Conservation (phyloP, 2,888 invertebrate genomes). For the Litoditis marina region DNA sequence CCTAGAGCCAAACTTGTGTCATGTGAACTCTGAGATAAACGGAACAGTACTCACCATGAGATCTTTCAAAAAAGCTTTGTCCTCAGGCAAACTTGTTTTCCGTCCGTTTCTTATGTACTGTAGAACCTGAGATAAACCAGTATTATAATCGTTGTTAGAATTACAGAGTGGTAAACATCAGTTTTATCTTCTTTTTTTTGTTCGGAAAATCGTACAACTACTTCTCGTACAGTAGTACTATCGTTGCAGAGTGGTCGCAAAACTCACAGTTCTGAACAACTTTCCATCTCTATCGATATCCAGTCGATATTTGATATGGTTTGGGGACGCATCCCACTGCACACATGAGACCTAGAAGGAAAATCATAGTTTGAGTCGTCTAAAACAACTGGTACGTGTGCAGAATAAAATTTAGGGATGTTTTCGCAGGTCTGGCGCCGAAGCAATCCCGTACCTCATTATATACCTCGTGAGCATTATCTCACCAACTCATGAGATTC, state of each 20-base stretch:
- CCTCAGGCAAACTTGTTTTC: constrained; percentile 25
- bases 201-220: too few species aligned
- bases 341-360: constrained; percentile 20
- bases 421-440: too few species aligned
- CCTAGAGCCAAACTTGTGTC: too few species aligned
- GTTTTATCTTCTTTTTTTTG: too few species aligned
- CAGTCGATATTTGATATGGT: constrained; percentile 37
- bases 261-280: constrained; percentile 26
- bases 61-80: constrained; percentile 25
- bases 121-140: constrained; percentile 22
- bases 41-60: constrained; percentile 15
- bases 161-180: too few species aligned
- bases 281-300: constrained; percentile 37
- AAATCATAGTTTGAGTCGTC: not conserved
- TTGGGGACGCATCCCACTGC: constrained; percentile 37
- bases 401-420: not conserved
- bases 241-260: too few species aligned
- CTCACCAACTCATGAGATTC: too few species aligned
- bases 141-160: too few species aligned
- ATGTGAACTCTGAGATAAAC: not conserved
- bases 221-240: too few species aligned
- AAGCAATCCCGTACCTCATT: too few species aligned
- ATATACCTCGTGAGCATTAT: too few species aligned
- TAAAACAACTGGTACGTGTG: not conserved
- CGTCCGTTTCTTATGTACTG: constrained; percentile 40